phyloP scores from a whole-genome alignment of 1,140 invertebrate species.

The Drosophila quadrilineata region DNA sequence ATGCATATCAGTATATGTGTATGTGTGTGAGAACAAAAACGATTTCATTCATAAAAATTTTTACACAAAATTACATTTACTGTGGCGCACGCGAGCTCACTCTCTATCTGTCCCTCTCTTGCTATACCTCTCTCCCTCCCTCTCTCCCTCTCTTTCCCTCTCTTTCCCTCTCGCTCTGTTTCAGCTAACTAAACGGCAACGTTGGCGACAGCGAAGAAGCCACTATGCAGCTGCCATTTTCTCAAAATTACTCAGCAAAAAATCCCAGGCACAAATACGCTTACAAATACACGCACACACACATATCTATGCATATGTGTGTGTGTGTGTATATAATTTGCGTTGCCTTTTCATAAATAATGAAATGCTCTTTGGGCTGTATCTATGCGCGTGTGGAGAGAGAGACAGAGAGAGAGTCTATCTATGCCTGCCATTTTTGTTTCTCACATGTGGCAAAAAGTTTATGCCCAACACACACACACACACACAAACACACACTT shows the following conservation, averaged over 20 bases:
- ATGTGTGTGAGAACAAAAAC: constrained; percentile 35
- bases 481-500: background rate
- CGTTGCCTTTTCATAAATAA: constrained; percentile 73
- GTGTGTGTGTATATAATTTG: constrained; percentile 64
- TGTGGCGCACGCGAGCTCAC: constrained; percentile 19
- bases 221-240: constrained; percentile 52
- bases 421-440: constrained; percentile 42
- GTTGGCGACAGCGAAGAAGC: constrained; percentile 41
- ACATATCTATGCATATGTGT: background rate
- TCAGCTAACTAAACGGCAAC: constrained; percentile 51
- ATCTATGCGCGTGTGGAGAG: constrained; percentile 44
- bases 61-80: constrained; percentile 72
- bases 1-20: background rate
- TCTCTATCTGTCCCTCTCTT: background rate
- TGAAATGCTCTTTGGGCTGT: constrained; percentile 45
- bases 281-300: background rate
- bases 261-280: background rate
- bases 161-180: background rate
- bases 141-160: background rate
- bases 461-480: constrained; percentile 37
- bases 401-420: no score
- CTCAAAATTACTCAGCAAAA: constrained; percentile 51
- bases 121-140: background rate
- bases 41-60: constrained; percentile 74
- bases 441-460: constrained; percentile 41